Conservation (phyloP, 2,797 vertebrate species). For the Lophius americanus region DNA sequence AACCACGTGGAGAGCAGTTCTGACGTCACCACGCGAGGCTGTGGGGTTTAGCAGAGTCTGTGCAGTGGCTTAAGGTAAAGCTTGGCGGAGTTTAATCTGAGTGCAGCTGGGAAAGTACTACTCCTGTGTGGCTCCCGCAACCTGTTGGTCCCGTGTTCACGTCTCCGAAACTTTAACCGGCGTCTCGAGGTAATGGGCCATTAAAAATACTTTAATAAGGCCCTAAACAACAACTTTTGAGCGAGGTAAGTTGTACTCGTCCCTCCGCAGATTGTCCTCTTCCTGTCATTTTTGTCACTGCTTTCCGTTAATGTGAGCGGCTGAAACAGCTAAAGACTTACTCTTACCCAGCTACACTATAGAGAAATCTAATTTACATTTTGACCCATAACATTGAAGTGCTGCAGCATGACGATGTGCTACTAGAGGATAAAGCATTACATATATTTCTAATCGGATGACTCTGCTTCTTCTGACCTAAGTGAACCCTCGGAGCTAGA, state of each 20-base stretch:
- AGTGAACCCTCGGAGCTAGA: slow-evolving; percentile 5
- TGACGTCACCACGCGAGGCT: slow-evolving; percentile 72
- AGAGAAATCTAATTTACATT: too few relatives aligned
- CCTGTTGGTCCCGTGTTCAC: slow-evolving; percentile 40
- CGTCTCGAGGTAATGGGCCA: slow-evolving; percentile 69
- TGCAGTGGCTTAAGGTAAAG: slow-evolving; percentile 38
- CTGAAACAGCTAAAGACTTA: not conserved
- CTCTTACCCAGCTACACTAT: not conserved
- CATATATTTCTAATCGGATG: slow-evolving; percentile 61
- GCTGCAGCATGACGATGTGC: slow-evolving; percentile 19
- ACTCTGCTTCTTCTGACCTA: slow-evolving; percentile 35
- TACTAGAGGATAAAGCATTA: slow-evolving; percentile 52
- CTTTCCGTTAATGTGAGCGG: slow-evolving; percentile 43
- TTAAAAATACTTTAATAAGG: slow-evolving; percentile 50
- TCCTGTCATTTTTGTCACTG: slow-evolving; percentile 49
- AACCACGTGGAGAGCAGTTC: slow-evolving; percentile 62
- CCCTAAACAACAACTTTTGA: slow-evolving; percentile 34
- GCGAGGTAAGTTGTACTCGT: slow-evolving; percentile 63
- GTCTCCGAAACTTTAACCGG: slow-evolving; percentile 18
- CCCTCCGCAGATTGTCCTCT: slow-evolving; percentile 44
- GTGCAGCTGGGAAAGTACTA: slow-evolving; percentile 45
- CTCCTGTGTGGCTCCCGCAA: slow-evolving; percentile 44
- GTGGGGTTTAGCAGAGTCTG: slow-evolving; percentile 58
- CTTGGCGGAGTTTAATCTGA: slow-evolving; percentile 67
- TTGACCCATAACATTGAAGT: slow-evolving; percentile 30